These are phyloP conservation scores for Euura lappo DNA, from an alignment of 1,140 invertebrate genomes.

Conservation along the genomic window DNA sequence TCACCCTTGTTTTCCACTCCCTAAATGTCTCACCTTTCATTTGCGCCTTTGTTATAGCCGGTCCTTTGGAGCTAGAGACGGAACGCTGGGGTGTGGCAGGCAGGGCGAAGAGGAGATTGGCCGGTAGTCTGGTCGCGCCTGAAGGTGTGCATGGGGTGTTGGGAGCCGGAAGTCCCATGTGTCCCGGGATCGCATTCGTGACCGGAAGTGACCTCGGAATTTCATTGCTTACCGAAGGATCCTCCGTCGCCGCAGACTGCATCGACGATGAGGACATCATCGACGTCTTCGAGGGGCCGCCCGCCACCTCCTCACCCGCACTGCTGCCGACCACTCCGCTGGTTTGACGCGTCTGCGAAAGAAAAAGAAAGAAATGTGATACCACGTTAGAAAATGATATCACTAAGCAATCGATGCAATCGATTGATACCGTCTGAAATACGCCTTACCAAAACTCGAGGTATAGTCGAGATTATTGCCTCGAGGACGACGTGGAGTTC, in stretches of 20 bases:
- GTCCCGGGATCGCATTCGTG: constrained; percentile 23
- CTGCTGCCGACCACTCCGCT: constrained; percentile 43
- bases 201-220: constrained; percentile 25
- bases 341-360: constrained; percentile 54
- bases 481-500: no score
- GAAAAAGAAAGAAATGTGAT: no score
- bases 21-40: constrained; percentile 68
- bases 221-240: constrained; percentile 32
- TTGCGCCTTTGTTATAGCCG: constrained; percentile 73
- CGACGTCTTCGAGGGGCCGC: constrained; percentile 41
- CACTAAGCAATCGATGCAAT: no score
- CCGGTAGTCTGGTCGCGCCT: constrained; percentile 15
- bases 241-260: constrained; percentile 28
- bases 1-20: no score
- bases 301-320: constrained; percentile 40
- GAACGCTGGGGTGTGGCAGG: constrained; percentile 46
- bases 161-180: constrained; percentile 17
- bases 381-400: no score
- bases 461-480: no score
- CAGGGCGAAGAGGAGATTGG: constrained; percentile 44
- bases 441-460: no score
- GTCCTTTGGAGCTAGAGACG: constrained; percentile 59
- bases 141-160: constrained; percentile 18
- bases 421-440: no score
- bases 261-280: constrained; percentile 26